Percentiles rank a stretch among this genome's conserved stretches.
These are phyloP conservation scores for Nothoprocta perdicaria DNA, from an alignment of 2,113 vertebrate species.

Conservation along the genomic window DNA sequence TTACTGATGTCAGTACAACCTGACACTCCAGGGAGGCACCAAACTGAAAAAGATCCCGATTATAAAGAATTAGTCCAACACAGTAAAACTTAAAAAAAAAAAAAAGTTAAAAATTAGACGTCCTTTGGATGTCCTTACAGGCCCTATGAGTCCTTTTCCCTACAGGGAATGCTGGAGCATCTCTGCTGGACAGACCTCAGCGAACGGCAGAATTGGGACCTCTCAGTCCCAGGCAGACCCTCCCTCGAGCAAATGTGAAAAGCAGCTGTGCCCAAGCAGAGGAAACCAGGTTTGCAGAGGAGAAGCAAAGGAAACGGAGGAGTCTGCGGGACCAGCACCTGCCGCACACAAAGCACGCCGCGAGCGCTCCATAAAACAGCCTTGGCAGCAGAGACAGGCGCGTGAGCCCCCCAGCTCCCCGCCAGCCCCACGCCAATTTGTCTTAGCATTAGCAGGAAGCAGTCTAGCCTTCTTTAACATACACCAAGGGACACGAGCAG, in stretches of 20 bases:
- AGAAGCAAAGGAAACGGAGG: not conserved
- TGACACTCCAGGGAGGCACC: rapidly evolving
- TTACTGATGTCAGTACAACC: not conserved
- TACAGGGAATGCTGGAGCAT: rapidly evolving
- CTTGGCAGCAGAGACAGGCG: not conserved
- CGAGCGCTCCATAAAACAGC: rapidly evolving
- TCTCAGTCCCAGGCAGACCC: not conserved
- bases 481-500: not conserved
- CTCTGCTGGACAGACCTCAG: not conserved
- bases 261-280: not conserved
- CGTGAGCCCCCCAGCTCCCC: not conserved
- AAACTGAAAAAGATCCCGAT: not conserved
- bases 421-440: not conserved
- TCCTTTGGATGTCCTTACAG: not conserved
- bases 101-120: rapidly evolving
- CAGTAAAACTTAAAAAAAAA: not conserved
- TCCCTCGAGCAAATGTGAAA: not conserved
- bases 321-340: not conserved
- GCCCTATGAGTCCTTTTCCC: not conserved
- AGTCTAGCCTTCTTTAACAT: not conserved
- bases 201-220: not conserved
- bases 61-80: not conserved
- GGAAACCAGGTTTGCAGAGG: conserved; percentile 1
- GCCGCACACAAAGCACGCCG: rapidly evolving
- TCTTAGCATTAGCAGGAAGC: not conserved